These are phyloP conservation scores for Arizona elegans DNA, from an alignment of 2,113 vertebrate genomes.

Conservation along the genomic window DNA sequence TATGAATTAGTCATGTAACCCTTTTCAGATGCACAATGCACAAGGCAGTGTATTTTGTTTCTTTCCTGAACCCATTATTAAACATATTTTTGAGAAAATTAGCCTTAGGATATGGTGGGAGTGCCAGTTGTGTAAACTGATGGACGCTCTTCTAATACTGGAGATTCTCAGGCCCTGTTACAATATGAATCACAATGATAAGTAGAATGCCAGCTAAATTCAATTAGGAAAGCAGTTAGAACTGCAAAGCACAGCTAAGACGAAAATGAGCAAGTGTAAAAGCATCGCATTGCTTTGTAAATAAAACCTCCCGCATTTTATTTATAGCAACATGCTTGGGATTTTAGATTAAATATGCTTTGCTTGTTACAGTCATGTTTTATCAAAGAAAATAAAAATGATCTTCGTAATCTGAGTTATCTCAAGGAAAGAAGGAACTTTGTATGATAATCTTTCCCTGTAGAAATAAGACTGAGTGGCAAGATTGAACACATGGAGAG, in stretches of 20 bases:
- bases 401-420: constrained; percentile 5
- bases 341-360: constrained; percentile 9
- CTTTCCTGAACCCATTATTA: neutral
- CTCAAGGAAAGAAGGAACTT: constrained; percentile 8
- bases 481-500: neutral
- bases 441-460: neutral
- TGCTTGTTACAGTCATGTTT: constrained; percentile 19
- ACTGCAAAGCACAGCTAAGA: constrained; percentile 4
- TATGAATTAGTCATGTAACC: neutral
- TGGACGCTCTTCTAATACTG: neutral
- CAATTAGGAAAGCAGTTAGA: constrained; percentile 24
- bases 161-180: neutral
- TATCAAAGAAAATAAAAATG: constrained; percentile 21
- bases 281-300: constrained; percentile 7
- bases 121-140: neutral
- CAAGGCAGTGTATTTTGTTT: neutral
- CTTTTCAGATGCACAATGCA: neutral
- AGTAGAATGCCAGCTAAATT: constrained; percentile 11
- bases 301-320: neutral
- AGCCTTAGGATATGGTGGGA: neutral
- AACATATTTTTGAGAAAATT: neutral
- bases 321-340: constrained; percentile 41
- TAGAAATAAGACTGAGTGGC: neutral
- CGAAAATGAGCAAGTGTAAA: constrained; percentile 19
- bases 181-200: neutral